Evolutionary conservation across 2,113 vertebrate species (phyloP).

Genomic region (Poeciliopsis turrubarensis): DNA sequence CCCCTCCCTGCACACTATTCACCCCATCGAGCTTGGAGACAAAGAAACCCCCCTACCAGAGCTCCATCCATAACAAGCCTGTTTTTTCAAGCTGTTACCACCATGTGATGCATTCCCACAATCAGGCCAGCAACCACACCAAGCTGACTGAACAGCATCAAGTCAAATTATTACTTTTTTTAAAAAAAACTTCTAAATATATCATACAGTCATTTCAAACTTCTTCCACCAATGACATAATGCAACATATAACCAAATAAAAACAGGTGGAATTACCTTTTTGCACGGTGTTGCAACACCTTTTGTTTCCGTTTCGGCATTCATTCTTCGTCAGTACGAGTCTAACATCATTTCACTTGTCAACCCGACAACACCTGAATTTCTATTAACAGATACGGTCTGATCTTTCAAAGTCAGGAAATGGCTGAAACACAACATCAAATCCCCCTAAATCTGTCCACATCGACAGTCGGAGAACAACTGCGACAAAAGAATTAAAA

Average conservation of each 20-base stretch:
- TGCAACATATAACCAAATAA: neutral
- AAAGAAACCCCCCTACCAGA: slow-evolving; percentile 56
- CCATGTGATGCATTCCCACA: slow-evolving; percentile 61
- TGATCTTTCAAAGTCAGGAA: too few species aligned
- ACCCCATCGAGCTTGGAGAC: slow-evolving; percentile 49
- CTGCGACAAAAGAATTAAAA: neutral
- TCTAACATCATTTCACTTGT: neutral
- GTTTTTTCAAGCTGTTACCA: slow-evolving; percentile 66
- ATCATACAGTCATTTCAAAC: neutral
- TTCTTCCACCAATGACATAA: neutral
- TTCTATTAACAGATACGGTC: too few species aligned
- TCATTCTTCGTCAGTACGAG: neutral
- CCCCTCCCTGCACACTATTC: slow-evolving; percentile 23
- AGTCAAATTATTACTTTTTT: neutral
- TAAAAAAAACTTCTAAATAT: neutral
- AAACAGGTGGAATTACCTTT: neutral
- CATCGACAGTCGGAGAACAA: neutral
- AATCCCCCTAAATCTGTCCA: neutral
- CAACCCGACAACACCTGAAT: neutral
- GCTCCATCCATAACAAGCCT: slow-evolving; percentile 53
- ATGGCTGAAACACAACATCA: neutral
- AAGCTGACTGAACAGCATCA: slow-evolving; percentile 41
- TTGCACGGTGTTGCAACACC: neutral
- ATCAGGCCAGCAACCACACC: slow-evolving; percentile 60
- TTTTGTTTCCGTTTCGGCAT: neutral